A percentile compares a stretch with the other conserved stretches of the same genome.
These are phyloP conservation scores for Amphimallon solstitiale DNA, from an alignment of 2,888 invertebrate genomes.

Conservation along the genomic window DNA sequence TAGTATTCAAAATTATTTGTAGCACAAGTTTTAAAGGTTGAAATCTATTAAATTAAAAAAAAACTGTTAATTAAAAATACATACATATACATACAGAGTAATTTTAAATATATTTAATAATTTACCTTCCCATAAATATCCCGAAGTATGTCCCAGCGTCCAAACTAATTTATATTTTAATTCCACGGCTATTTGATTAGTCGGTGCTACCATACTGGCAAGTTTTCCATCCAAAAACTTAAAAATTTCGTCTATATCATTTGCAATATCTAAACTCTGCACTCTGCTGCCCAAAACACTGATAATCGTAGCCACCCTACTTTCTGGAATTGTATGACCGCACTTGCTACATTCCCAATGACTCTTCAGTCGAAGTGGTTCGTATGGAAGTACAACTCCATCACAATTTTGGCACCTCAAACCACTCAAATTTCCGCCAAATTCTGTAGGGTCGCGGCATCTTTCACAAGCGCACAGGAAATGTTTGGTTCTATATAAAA, in stretches of 20 bases:
- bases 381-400: conserved; percentile 69
- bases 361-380: conserved; percentile 65
- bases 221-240: conserved; percentile 68
- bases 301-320: conserved; percentile 66
- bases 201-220: conserved; percentile 66
- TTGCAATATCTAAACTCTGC: conserved; percentile 64
- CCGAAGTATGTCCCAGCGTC: conserved; percentile 68
- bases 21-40: no score
- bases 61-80: no score
- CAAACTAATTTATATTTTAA: conserved; percentile 73
- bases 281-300: conserved; percentile 68
- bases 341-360: conserved; percentile 73
- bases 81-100: no score
- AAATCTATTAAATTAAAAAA: no score
- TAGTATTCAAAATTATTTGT: no score
- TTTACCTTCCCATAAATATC: conserved; percentile 69
- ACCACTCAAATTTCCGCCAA: conserved; percentile 63
- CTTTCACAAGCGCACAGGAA: conserved; percentile 74
- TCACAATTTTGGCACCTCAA: conserved; percentile 60
- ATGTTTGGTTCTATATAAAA: conserved; percentile 74
- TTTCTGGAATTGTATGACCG: conserved; percentile 62
- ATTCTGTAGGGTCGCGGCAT: conserved; percentile 75
- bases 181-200: conserved; percentile 72
- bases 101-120: no score
- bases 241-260: conserved; percentile 67